A percentile compares a stretch with the other conserved stretches of the same genome.
These are phyloP conservation scores for Naso thynnoides DNA, from an alignment of 2,797 vertebrate species.

Conservation along the genomic window DNA sequence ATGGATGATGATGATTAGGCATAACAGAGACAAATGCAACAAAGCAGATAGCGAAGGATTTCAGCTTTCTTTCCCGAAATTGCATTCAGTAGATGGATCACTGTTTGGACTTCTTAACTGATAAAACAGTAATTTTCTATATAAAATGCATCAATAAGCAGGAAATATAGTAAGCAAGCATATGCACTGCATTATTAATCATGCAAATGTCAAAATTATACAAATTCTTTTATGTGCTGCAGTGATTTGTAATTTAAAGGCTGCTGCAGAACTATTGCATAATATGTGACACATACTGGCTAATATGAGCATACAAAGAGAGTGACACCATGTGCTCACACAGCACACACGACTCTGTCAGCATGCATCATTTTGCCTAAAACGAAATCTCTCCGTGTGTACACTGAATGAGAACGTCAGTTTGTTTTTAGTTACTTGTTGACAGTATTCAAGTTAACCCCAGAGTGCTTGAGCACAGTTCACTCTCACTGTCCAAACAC, in stretches of 20 bases:
- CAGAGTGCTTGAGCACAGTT: not conserved
- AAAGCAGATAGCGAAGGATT: conserved; percentile 48
- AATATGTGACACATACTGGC: conserved; percentile 13
- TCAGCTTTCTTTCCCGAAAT: conserved; percentile 40
- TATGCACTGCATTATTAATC: not conserved
- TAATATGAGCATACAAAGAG: conserved; percentile 7
- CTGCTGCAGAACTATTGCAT: not conserved
- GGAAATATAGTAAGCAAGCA: not conserved
- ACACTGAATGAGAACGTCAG: not conserved
- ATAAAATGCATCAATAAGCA: conserved; percentile 9
- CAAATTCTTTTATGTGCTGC: not conserved
- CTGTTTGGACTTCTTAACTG: conserved; percentile 32
- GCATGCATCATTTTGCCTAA: conserved; percentile 7
- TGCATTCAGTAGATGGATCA: conserved; percentile 44
- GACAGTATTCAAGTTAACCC: conserved; percentile 3
- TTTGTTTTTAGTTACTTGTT: not conserved
- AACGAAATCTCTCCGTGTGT: conserved; percentile 12
- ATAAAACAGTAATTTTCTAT: conserved; percentile 39
- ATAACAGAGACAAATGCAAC: conserved; percentile 59
- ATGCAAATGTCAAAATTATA: not conserved
- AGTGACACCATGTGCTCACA: conserved; percentile 12
- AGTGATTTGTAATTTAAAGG: not conserved
- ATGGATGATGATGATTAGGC: conserved; percentile 68
- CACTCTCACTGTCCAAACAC: conserved; percentile 10
- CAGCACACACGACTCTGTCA: not conserved